Evolutionary conservation across 1,140 invertebrate genomes (phyloP), one percentile per base, ranked within the genome.

Genomic region (Panagrolaimus sp.): DNA sequence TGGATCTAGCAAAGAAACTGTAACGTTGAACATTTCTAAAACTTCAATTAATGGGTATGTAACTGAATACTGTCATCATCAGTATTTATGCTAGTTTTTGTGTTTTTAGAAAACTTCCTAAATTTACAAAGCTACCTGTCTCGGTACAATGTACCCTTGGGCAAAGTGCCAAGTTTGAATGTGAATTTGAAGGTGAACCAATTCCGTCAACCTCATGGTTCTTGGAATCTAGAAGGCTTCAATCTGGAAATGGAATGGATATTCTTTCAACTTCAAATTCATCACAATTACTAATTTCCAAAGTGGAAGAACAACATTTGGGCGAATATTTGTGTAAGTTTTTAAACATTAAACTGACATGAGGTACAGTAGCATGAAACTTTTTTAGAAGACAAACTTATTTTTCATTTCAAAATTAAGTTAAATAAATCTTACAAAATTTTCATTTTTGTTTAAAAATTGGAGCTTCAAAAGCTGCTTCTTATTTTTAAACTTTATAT

Each of bases 261-360:
- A 77, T 77, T 23, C 27, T 73, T 9, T 46, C 31, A 9, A 74
- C 72, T 13, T 25, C 45, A 23, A 74, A 43, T 42, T 42, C 13
- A 9, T 70, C 74, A 14, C 66, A 45, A 23, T 64, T 76, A 38
- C 46, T 51, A 14, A 72, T 76, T 44, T 25, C 23, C n/a, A 42
- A 45, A n/a, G 71, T 72, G 0, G 42, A 20, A 16, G 68, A 78
- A 31, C 42, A 67, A 48, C 67, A 72, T 63, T 42, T 71, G 13
- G 78, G 78, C 11, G 78, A 79, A 69, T 79, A 79, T 64, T 64
- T 80, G 42, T 78, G 75, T 68, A 74, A 38, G 31, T 38, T 4
- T 38, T 38, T 38, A n/a, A n/a, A n/a, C n/a, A 4, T 38, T 38
- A 4, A 38, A 38, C 31, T 38, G 31, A 38, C 31, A n/a, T n/a